Base-by-base conservation (phyloP, 2,888 invertebrate species). In the Eurytoma adleriae region DNA sequence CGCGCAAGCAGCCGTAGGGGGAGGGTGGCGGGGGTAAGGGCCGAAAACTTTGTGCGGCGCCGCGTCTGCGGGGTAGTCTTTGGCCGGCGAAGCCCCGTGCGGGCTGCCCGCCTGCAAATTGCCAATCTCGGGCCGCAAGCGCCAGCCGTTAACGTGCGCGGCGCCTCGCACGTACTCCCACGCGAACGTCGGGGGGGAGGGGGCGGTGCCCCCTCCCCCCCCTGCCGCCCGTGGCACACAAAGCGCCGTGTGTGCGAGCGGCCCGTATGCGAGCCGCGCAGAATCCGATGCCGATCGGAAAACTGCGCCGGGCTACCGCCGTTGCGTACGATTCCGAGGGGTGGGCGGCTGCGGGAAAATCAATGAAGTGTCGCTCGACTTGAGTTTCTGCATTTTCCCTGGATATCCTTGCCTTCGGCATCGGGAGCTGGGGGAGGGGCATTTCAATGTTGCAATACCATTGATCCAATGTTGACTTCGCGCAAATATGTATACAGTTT, bases 41-140 rank as follows among this genome's bases (percentile, higher is more conserved):
- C 3, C n/a, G 16, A 64, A 64, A 64, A 18, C 48, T 20, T 13
- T 20, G 20, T 20, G 50, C 50, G 48, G 30, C 16, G n/a, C 40
- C 16, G 16, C 48, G 57, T 30, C 57, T 54, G 57, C 70, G 70
- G 64, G 70, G 40, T 59, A 52, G 61, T 68, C 61, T 75, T 68
- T 68, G 75, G 64, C 48, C 40, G 16, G 59, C 56, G 40, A 10
- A 40, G 40, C 40, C 40, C 7, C 1, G 56, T 69, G 40, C 70
- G 77, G 70, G 77, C 61, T n/a, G 40, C n/a, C 54, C 62, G n/a
- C 20, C 70, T 61, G 67, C 72, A 70, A 78, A 78, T 78, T 72
- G 71, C 72, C 78, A 72, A 78, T 72, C 72, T 78, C 71, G 59
- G 52, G 13, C 16, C 30, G 40, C 40, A 40, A 40, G 40, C 40